Conservation (phyloP, 2,113 vertebrate species). For the Craseonycteris thonglongyai region DNA sequence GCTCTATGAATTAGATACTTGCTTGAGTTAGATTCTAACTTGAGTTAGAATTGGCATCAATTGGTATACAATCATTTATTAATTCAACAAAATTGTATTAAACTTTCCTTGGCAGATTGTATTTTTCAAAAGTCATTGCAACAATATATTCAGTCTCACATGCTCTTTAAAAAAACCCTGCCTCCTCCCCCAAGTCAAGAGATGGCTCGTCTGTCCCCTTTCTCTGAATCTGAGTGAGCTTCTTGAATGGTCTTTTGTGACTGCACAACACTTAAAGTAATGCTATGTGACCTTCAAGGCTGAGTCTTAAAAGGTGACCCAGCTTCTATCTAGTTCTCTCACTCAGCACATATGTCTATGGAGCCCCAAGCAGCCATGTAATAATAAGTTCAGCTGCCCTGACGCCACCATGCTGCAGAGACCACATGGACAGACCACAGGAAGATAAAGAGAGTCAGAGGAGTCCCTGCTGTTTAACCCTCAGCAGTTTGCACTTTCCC, state of each 20-base stretch:
- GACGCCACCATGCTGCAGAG: background rate
- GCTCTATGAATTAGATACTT: background rate
- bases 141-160: background rate
- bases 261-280: background rate
- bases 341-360: background rate
- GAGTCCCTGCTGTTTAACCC: background rate
- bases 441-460: background rate
- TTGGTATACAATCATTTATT: background rate
- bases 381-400: background rate
- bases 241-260: background rate
- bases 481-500: background rate
- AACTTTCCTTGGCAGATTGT: background rate
- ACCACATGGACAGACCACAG: rapidly evolving
- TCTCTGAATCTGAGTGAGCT: background rate
- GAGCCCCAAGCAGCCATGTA: background rate
- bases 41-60: background rate
- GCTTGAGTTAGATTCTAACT: too few species aligned
- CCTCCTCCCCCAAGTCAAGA: background rate
- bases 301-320: background rate
- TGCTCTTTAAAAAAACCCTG: background rate
- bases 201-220: background rate
- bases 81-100: background rate
- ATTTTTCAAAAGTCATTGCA: background rate
- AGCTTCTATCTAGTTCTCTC: background rate
- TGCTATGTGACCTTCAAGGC: background rate